Evolutionary conservation across 2,888 invertebrate species (phyloP), one percentile per base, ranked within the genome.

Genomic region (Pomacea canaliculata): DNA sequence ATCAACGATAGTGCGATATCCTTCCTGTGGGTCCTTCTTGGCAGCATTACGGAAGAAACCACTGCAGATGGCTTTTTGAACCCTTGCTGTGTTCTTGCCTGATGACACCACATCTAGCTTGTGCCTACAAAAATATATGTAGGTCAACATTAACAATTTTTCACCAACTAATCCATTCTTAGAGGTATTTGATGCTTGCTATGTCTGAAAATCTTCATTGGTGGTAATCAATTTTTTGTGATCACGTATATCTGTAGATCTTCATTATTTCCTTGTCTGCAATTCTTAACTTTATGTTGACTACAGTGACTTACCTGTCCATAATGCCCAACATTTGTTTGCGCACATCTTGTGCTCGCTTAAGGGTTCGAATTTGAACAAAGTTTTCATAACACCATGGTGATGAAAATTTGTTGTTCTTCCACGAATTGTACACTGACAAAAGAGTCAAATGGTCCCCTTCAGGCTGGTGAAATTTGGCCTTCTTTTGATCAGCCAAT

Each of bases 321-420:
- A 98, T 98, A 80, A 98, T 98, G 0, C 98, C 98, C 49, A 99
- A 92, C 88, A 99, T 92, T 90, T 99, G 99, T 91, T 99, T 99
- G 66, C 99, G 93, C 0, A 99, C 98, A 92, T 99, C 99, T 91
- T 99, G 98, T 0, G 99, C 97, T 37, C 99, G 93, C 90, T 99
- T 99, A 78, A 99, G 92, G 0, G 98, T 99, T 46, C 99, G 92
- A 37, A 98, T 97, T 92, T 99, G 99, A 7, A 99, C 97, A 90
- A 99, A 99, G 92, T 99, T 99, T 90, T 99, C 99, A 88, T 98
- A 99, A 91, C 99, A 99, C 99, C 99, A 99, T 0, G 98, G 97
- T 90, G 97, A 97, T 0, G 97, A 97, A 91, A 99, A 99, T 92
- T 99, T 98, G 90, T 99, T 99, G 90, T 98, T 98, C 87, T 97